These are phyloP conservation scores for Drosophila borborema DNA, from an alignment of 2,888 invertebrate genomes.

Conservation along the genomic window DNA sequence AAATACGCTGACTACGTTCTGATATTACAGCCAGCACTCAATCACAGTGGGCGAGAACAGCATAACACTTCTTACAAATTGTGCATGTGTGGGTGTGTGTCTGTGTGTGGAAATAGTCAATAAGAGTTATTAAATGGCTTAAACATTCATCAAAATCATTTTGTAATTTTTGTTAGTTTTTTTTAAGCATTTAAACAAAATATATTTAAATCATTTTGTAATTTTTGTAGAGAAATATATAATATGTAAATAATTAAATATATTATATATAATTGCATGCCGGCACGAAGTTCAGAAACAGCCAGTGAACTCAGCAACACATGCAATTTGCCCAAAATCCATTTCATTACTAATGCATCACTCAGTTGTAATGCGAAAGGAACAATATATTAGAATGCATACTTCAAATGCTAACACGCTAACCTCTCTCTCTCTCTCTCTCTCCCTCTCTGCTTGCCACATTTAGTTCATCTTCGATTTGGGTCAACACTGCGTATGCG, in stretches of 20 bases:
- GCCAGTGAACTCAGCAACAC: no score
- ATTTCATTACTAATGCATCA: not conserved
- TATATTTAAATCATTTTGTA: no score
- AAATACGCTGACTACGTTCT: conserved; percentile 9
- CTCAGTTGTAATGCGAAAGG: not conserved
- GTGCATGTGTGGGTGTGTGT: not conserved
- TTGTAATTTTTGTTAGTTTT: no score
- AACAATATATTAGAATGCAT: not conserved
- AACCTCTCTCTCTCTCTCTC: not conserved
- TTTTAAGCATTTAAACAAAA: no score
- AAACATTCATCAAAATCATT: no score
- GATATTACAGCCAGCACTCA: conserved; percentile 4
- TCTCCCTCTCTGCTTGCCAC: not conserved
- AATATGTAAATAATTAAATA: no score
- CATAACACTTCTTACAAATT: not conserved
- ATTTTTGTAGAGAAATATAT: no score
- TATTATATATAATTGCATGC: no score
- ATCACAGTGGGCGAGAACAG: not conserved
- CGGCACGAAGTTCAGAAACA: no score
- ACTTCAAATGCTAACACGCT: not conserved
- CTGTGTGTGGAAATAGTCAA: not conserved
- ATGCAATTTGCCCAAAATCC: not conserved
- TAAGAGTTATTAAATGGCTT: not conserved
- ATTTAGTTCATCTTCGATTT: not conserved
- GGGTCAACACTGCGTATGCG: conserved; percentile 27